These are phyloP conservation scores for Timandra comae DNA, from an alignment of 2,888 invertebrate genomes.

Conservation along the genomic window DNA sequence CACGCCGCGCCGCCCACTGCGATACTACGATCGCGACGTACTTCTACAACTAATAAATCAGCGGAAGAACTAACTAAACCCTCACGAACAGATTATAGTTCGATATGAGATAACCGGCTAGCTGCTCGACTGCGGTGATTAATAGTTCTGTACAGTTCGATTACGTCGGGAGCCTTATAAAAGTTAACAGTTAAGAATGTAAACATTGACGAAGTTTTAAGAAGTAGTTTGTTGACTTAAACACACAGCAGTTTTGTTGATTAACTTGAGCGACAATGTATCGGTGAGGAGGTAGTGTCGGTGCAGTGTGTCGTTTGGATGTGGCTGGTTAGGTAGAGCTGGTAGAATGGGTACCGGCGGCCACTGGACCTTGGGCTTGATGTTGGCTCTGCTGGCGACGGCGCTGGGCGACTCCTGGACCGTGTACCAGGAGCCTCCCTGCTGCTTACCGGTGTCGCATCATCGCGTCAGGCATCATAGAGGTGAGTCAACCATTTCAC, in stretches of 20 bases:
- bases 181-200: constrained; percentile 28
- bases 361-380: constrained; percentile 49
- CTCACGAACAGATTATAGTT: constrained; percentile 62
- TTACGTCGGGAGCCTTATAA: constrained; percentile 50
- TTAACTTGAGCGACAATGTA: constrained; percentile 36
- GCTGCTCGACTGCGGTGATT: constrained; percentile 51
- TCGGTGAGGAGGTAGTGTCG: constrained; percentile 27
- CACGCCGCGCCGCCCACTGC: constrained; percentile 38
- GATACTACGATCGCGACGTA: constrained; percentile 59
- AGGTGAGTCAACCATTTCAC: constrained; percentile 59
- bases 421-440: constrained; percentile 80
- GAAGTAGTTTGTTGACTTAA: constrained; percentile 53
- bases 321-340: constrained; percentile 33
- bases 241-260: constrained; percentile 34
- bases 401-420: constrained; percentile 80
- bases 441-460: constrained; percentile 77
- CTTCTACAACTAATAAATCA: constrained; percentile 66
- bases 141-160: constrained; percentile 49
- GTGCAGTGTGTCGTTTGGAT: constrained; percentile 38
- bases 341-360: constrained; percentile 41
- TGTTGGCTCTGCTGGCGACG: constrained; percentile 57
- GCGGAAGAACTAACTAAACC: constrained; percentile 56
- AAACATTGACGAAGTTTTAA: constrained; percentile 63
- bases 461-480: constrained; percentile 79
- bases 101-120: constrained; percentile 62